Percentiles rank a stretch among this genome's conserved stretches.
Conservation (phyloP, 2,113 vertebrate genomes). For the Nanorana parkeri region DNA sequence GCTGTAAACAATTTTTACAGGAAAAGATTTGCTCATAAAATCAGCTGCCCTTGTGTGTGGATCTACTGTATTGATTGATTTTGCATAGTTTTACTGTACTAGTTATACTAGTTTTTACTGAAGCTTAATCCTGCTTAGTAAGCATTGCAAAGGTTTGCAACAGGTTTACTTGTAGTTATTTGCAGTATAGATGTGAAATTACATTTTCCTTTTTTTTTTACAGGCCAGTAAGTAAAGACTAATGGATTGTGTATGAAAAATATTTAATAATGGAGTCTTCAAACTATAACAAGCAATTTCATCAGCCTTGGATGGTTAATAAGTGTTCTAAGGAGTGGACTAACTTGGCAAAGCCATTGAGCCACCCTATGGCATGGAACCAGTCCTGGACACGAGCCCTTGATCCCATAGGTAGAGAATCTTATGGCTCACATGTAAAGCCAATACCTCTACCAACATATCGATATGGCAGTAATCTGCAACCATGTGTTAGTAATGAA, state of each 20-base stretch:
- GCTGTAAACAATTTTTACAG: too few species aligned
- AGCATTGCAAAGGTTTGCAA: too few species aligned
- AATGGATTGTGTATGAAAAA: background rate
- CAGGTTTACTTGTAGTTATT: background rate
- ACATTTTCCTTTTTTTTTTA: background rate
- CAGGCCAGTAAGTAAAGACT: too few species aligned
- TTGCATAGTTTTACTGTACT: too few species aligned
- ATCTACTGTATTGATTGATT: too few species aligned
- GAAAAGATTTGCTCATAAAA: too few species aligned
- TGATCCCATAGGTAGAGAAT: background rate
- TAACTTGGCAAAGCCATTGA: background rate
- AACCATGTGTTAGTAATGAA: background rate
- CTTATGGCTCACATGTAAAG: background rate
- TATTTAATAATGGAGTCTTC: background rate
- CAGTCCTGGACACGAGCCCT: background rate
- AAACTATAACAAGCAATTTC: constrained; percentile 16
- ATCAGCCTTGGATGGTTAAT: constrained; percentile 5
- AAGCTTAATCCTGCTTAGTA: too few species aligned
- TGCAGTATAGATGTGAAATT: background rate
- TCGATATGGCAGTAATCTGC: constrained; percentile 1
- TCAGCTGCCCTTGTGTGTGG: too few species aligned
- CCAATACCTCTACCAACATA: background rate
- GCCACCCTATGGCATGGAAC: background rate
- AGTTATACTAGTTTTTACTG: too few species aligned
- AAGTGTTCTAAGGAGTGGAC: background rate